Evolutionary conservation across 2,797 vertebrate species (phyloP).

Genomic region (Coranthus polyacanthus): DNA sequence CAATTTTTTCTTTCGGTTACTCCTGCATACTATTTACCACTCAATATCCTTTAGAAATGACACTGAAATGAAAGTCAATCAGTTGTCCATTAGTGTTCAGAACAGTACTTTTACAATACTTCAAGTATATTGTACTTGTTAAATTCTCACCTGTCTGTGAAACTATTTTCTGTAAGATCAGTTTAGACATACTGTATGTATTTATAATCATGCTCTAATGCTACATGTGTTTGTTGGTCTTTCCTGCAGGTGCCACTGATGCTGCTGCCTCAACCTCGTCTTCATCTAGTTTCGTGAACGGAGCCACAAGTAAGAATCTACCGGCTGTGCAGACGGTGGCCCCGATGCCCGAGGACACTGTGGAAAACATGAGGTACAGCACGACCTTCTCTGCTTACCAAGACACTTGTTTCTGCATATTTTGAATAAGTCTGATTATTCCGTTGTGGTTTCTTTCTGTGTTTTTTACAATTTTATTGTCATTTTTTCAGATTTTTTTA

Average conservation of each 20-base stretch:
- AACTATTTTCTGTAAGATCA: no score
- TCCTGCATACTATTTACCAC: no score
- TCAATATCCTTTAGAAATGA: no score
- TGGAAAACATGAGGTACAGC: conserved; percentile 94
- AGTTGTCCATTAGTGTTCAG: no score
- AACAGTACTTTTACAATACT: not conserved
- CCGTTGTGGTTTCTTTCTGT: not conserved
- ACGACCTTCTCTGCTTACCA: not conserved
- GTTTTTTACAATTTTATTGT: not conserved
- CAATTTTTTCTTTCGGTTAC: not conserved
- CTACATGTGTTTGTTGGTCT: conserved; percentile 1
- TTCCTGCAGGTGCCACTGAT: conserved; percentile 91
- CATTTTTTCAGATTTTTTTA: not conserved
- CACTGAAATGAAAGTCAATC: no score
- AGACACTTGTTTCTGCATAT: not conserved
- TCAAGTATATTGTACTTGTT: no score
- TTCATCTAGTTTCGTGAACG: conserved; percentile 95
- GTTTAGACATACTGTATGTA: no score
- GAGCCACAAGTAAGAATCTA: conserved; percentile 97
- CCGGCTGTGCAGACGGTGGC: conserved; percentile 97
- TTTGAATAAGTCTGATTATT: no score
- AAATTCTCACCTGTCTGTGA: no score
- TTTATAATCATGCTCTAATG: no score
- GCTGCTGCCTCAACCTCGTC: conserved; percentile 91
- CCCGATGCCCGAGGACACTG: conserved; percentile 97